Evolutionary conservation across 2,888 invertebrate species (phyloP).

Genomic region (Xestia sexstrigata): DNA sequence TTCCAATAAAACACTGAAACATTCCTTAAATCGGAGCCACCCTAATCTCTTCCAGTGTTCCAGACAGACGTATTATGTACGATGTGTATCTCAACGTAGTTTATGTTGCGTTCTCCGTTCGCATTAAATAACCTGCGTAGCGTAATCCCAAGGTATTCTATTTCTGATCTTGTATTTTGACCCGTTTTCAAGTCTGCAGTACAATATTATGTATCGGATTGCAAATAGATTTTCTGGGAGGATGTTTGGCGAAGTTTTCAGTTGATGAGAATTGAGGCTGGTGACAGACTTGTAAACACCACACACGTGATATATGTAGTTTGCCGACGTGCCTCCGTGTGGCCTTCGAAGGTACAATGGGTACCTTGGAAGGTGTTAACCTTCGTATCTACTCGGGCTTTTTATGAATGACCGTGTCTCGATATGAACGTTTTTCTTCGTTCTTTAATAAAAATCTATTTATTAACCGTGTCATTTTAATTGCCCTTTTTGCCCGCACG

Average conservation of each 20-base stretch:
- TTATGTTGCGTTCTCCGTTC: conserved; percentile 56
- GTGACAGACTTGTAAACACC: conserved; percentile 48
- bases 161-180: conserved; percentile 62
- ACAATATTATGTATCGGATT: conserved; percentile 32
- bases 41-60: conserved; percentile 39
- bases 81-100: conserved; percentile 54
- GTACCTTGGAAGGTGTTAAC: conserved; percentile 62
- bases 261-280: conserved; percentile 17
- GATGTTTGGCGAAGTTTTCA: background rate
- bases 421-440: conserved; percentile 49
- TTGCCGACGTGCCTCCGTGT: conserved; percentile 42
- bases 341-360: conserved; percentile 52
- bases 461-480: conserved; percentile 66
- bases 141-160: conserved; percentile 66
- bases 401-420: conserved; percentile 63
- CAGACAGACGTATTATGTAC: conserved; percentile 41
- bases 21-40: conserved; percentile 29
- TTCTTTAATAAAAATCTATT: conserved; percentile 61
- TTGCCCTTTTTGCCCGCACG: conserved; percentile 59
- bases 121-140: conserved; percentile 60
- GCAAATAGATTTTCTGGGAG: conserved; percentile 49
- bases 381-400: conserved; percentile 61
- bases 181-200: conserved; percentile 54
- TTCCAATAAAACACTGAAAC: conserved; percentile 36
- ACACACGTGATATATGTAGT: conserved; percentile 39